Evolutionary conservation across 1,140 invertebrate species (phyloP).

Genomic region (Bombus terrestris): DNA sequence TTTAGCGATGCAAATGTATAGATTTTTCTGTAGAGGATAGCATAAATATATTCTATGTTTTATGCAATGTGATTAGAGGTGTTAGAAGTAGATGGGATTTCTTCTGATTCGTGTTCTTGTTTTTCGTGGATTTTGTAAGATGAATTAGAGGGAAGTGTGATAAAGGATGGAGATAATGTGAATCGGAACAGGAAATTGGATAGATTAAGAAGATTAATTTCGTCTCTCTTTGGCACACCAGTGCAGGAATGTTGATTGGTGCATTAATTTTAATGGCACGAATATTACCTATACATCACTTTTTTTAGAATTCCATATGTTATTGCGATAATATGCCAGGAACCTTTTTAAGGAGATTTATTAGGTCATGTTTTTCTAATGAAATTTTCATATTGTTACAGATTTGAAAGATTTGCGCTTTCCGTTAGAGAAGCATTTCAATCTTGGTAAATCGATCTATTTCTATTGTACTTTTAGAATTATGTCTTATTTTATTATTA

Average conservation of each 20-base stretch:
- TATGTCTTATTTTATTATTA: too few species aligned
- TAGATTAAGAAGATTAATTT: background rate
- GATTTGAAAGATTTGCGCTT: background rate
- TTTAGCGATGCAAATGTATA: background rate
- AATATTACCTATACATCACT: background rate
- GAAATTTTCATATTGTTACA: background rate
- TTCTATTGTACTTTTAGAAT: background rate
- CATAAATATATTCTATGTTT: background rate
- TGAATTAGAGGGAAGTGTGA: background rate
- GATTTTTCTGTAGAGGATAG: background rate
- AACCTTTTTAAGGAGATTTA: background rate
- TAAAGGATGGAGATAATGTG: background rate
- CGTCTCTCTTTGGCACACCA: background rate
- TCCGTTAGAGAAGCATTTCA: background rate
- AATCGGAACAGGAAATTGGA: constrained; percentile 7
- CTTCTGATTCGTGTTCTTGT: background rate
- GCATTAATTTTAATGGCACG: background rate
- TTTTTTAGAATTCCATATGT: background rate
- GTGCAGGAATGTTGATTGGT: background rate
- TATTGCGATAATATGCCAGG: background rate
- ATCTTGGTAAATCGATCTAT: background rate
- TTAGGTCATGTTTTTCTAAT: background rate
- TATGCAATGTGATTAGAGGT: background rate
- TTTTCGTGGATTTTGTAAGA: background rate
- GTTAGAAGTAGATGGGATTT: background rate